Base-by-base conservation (phyloP, 2,797 vertebrate genomes). In the Mus minutoides region DNA sequence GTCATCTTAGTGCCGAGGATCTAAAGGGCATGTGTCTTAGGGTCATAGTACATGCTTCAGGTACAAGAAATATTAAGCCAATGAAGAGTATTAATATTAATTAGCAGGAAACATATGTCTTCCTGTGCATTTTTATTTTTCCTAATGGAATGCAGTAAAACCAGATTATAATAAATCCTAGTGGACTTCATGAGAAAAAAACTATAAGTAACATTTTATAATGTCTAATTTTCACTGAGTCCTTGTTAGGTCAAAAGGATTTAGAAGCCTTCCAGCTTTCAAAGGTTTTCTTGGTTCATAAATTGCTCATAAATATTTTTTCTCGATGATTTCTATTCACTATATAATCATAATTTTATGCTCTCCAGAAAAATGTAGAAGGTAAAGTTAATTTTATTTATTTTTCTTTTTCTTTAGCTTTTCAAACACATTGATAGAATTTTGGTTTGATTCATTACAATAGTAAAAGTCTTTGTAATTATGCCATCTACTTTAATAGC, bases 1-100 rank as follows among this genome's bases (percentile, higher is more conserved):
- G 88, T 88, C 97, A 98, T 94, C 96, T 98, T 98, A 97, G 94
- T 77, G 96, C 94, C 96, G 93, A 98, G 76, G 60, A 94, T 86
- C 83, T 96, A 91, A 85, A 98, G 95, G 95, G 17, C 95, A 84
- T 78, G 52, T 95, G 77, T 96, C 97, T 95, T 94, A 95, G 84
- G 97, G 54, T 2, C 58, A 67, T 49, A 85, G 75, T 88, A 90
- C 73, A 26, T 76, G 60, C 11, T 17, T 75, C 80, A 93, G 80
- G 91, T 95, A 56, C 43, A 58, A 92, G 92, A 88, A 93, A 56
- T 75, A 91, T 64, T 43, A 90, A 94, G 85, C 75, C 69, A 87
- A 89, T 52, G 13, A 46, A 75, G 60, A 90, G 19, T 43, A 91
- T 90, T 94, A 92, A 54, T 43, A 91, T 90, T 94, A 92, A 54